Evolutionary conservation across 2,888 invertebrate species (phyloP).

Genomic region (Catocala sponsa): DNA sequence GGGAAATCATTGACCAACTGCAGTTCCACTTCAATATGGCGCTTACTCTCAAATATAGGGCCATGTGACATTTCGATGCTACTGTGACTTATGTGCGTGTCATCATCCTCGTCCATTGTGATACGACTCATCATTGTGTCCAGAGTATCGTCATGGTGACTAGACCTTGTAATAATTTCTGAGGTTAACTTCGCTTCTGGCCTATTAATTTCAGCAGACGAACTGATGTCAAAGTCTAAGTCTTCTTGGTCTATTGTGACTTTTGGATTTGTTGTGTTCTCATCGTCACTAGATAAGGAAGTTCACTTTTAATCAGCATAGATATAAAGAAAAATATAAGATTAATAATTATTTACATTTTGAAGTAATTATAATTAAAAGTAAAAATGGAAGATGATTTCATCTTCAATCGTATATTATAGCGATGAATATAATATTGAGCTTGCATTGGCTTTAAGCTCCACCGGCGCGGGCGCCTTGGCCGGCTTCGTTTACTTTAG

Average conservation of each 20-base stretch:
- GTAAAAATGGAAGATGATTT: too few species aligned
- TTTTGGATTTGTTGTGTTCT: slow-evolving; percentile 91
- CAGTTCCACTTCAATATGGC: slow-evolving; percentile 50
- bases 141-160: slow-evolving; percentile 48
- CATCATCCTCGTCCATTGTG: slow-evolving; percentile 53
- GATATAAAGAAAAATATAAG: too few species aligned
- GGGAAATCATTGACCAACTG: slow-evolving; percentile 71
- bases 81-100: slow-evolving; percentile 41
- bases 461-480: too few species aligned
- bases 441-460: too few species aligned
- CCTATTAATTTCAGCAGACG: slow-evolving; percentile 41
- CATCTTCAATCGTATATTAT: too few species aligned
- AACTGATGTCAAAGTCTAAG: slow-evolving; percentile 81
- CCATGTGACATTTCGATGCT: slow-evolving; percentile 51
- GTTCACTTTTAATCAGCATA: not conserved
- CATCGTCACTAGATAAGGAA: slow-evolving; percentile 88
- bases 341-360: too few species aligned
- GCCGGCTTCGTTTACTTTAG: too few species aligned
- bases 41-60: slow-evolving; percentile 76
- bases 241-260: slow-evolving; percentile 96
- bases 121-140: slow-evolving; percentile 58
- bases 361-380: too few species aligned
- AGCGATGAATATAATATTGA: too few species aligned
- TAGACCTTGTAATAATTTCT: slow-evolving; percentile 35
- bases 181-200: slow-evolving; percentile 34